Evolutionary conservation across 1,140 invertebrate genomes (phyloP), one percentile per base, ranked within the genome.

Genomic region (Teleogryllus occipitalis): DNA sequence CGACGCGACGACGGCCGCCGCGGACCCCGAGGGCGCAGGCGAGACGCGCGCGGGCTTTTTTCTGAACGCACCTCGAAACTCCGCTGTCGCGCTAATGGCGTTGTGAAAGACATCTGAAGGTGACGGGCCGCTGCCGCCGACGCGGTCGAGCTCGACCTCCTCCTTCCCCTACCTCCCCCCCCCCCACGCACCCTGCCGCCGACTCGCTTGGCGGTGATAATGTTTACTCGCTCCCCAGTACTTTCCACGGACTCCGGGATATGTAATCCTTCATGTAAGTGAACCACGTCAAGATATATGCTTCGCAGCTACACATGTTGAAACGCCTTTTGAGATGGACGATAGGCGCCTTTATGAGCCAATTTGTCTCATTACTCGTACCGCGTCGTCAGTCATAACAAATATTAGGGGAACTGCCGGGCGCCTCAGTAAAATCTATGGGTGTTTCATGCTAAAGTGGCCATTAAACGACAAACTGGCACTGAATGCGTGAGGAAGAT

Each of bases 341-440:
- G 54, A 65, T 65, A 65, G 54, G 54, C 54, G 10, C 54, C 54
- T 65, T 65, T 65, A 65, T 65, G 54, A 65, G 54, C 54, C 54
- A 65, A 65, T 65, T 65, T 65, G 54, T 65, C 54, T 65, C 54
- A 65, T 65, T 65, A 65, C 54, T 65, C 54, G 54, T 18, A 65
- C 10, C 18, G 54, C 54, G 54, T 65, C 54, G 54, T 65, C 54
- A 65, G 54, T 65, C 54, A 65, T 65, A 65, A 65, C 54, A 65
- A 65, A 65, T 65, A 65, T 65, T 65, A 65, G 18, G 54, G 54
- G 18, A 65, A 18, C 54, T 65, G 54, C 10, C 54, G 54, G 18
- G 54, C 54, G 54, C 54, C 54, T 65, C 54, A 18, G 54, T 65
- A 65, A 65, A 65, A 65, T 65, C 54, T 65, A 65, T 65, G 54